Conservation (phyloP, 2,113 vertebrate species). For the Genyomyrus donnyi region DNA sequence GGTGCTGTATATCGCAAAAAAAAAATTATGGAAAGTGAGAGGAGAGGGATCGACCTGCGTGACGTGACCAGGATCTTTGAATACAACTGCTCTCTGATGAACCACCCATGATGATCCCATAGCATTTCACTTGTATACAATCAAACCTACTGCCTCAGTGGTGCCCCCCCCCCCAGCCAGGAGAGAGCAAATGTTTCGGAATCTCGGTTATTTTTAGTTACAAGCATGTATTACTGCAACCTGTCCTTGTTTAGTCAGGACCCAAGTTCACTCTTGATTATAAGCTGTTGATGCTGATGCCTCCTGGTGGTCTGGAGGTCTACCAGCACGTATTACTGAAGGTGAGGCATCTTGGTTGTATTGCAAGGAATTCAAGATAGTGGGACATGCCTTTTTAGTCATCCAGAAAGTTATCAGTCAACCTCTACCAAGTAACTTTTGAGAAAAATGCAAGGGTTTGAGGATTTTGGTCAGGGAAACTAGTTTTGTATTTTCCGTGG, state of each 20-base stretch:
- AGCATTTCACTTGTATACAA: neutral
- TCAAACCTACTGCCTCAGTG: neutral
- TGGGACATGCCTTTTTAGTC: neutral
- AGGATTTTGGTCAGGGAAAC: neutral
- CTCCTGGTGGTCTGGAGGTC: neutral
- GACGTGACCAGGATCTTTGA: neutral
- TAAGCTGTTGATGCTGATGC: neutral
- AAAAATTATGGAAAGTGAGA: neutral
- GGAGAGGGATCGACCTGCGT: neutral
- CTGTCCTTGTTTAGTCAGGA: neutral
- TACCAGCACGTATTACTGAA: neutral
- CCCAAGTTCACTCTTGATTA: neutral
- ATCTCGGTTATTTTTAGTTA: neutral
- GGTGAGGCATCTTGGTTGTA: neutral
- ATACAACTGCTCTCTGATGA: neutral
- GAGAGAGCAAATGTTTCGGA: neutral
- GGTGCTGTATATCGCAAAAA: neutral
- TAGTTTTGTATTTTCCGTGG: constrained; percentile 8
- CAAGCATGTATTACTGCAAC: neutral
- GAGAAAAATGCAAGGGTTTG: constrained; percentile 1
- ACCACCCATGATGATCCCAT: neutral
- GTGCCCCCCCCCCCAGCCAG: neutral
- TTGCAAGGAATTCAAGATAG: neutral
- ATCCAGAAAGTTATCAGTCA: neutral
- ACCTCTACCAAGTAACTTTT: constrained; percentile 16